These are phyloP conservation scores for Aphelocoma californica DNA, from an alignment of 2,797 vertebrate species.

Conservation along the genomic window DNA sequence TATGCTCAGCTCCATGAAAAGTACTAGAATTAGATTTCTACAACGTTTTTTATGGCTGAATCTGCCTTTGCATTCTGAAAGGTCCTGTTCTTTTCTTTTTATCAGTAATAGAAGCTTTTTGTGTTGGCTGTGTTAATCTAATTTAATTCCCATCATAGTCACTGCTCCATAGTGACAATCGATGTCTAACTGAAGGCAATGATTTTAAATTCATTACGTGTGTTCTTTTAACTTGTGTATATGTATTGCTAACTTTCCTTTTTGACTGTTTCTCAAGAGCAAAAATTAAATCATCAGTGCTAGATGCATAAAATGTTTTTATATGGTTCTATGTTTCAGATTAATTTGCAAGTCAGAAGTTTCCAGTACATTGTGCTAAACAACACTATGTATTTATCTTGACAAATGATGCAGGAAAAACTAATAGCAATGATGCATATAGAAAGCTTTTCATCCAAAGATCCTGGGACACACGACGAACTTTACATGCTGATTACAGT, in stretches of 20 bases:
- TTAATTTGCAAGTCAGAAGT: constrained; percentile 64
- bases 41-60: constrained; percentile 51
- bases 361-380: constrained; percentile 50
- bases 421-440: constrained; percentile 47
- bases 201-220: constrained; percentile 44
- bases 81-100: constrained; percentile 23
- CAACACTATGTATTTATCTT: constrained; percentile 59
- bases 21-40: constrained; percentile 60
- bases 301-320: constrained; percentile 58
- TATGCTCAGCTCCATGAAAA: constrained; percentile 57
- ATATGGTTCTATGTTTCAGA: constrained; percentile 50
- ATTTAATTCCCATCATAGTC: constrained; percentile 26
- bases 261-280: constrained; percentile 16
- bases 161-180: not conserved
- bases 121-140: not conserved
- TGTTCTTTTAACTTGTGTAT: constrained; percentile 24
- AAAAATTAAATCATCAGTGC: constrained; percentile 64
- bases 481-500: constrained; percentile 43
- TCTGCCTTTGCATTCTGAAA: constrained; percentile 37
- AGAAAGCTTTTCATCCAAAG: constrained; percentile 50
- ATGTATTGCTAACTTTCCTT: constrained; percentile 42
- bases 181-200: constrained; percentile 22
- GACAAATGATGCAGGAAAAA: constrained; percentile 65
- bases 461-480: constrained; percentile 53
- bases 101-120: not conserved